Percentiles rank a stretch among this genome's conserved stretches.
Evolutionary conservation across 2,113 vertebrate genomes (phyloP).

Genomic region (Ariopsis seemanni): DNA sequence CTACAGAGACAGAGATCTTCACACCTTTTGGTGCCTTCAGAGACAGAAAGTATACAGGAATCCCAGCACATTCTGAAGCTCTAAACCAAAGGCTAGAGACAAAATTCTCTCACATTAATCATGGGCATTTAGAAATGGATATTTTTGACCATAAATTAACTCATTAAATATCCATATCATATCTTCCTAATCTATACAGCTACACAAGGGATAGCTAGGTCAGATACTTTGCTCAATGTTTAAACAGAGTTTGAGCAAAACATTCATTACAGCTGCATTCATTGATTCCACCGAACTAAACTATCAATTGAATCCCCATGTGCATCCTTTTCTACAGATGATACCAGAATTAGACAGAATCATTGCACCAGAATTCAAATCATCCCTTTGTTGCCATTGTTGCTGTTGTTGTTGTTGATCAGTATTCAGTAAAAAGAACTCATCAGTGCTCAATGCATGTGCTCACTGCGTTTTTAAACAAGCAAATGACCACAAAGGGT

Average conservation of each 20-base stretch:
- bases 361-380: slow-evolving; percentile 7
- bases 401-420: slow-evolving; percentile 24
- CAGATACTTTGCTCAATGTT: slow-evolving; percentile 40
- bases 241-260: slow-evolving; percentile 43
- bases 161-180: not conserved
- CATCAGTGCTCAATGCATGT: slow-evolving; percentile 10
- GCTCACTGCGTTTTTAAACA: slow-evolving; percentile 12
- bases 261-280: slow-evolving; percentile 17
- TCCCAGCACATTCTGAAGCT: too few species aligned
- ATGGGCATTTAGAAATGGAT: not conserved
- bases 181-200: slow-evolving; percentile 12
- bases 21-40: too few species aligned
- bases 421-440: slow-evolving; percentile 30
- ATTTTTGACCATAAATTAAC: not conserved
- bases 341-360: not conserved
- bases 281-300: slow-evolving; percentile 23
- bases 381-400: not conserved
- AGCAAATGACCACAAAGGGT: slow-evolving; percentile 9
- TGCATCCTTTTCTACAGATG: slow-evolving; percentile 33
- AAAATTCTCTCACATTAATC: not conserved
- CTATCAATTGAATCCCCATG: slow-evolving; percentile 23
- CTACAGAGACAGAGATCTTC: too few species aligned
- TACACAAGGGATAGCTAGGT: slow-evolving; percentile 31
- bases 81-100: too few species aligned
- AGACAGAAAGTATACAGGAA: too few species aligned